A percentile compares a stretch with the other conserved stretches of the same genome.
These are phyloP conservation scores for Bombus superbus DNA, from an alignment of 1,140 invertebrate genomes.

Conservation along the genomic window DNA sequence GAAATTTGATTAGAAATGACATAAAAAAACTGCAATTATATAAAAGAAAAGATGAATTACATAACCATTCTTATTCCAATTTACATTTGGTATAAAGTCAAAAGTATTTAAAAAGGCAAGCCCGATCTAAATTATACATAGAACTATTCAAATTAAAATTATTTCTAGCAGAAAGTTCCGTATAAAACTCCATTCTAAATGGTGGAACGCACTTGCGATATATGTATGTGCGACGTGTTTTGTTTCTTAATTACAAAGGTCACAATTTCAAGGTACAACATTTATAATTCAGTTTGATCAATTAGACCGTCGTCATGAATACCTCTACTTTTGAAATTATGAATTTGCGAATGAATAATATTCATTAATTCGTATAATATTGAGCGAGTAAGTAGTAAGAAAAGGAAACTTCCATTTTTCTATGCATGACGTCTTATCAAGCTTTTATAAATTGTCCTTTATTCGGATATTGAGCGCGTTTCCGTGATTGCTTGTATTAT, in stretches of 20 bases:
- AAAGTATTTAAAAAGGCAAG: constrained; percentile 13
- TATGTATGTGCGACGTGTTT: neutral
- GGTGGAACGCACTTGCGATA: neutral
- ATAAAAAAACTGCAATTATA: neutral
- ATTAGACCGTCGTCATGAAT: neutral
- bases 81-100: neutral
- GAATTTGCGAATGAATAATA: constrained; percentile 24
- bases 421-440: constrained; percentile 42
- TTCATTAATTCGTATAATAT: constrained; percentile 15
- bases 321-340: constrained; percentile 34
- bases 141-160: constrained; percentile 37
- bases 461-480: constrained; percentile 51
- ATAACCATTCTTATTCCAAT: neutral
- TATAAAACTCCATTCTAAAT: neutral
- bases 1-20: neutral
- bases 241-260: constrained; percentile 18
- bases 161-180: constrained; percentile 19
- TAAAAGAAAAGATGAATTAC: neutral
- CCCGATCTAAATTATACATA: neutral
- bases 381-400: constrained; percentile 39
- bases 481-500: constrained; percentile 15
- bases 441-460: constrained; percentile 35
- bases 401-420: constrained; percentile 19
- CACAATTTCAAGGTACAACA: constrained; percentile 19
- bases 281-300: constrained; percentile 23